phyloP scores from a whole-genome alignment of 2,888 invertebrate species.

The Melangyna quadrimaculata region DNA sequence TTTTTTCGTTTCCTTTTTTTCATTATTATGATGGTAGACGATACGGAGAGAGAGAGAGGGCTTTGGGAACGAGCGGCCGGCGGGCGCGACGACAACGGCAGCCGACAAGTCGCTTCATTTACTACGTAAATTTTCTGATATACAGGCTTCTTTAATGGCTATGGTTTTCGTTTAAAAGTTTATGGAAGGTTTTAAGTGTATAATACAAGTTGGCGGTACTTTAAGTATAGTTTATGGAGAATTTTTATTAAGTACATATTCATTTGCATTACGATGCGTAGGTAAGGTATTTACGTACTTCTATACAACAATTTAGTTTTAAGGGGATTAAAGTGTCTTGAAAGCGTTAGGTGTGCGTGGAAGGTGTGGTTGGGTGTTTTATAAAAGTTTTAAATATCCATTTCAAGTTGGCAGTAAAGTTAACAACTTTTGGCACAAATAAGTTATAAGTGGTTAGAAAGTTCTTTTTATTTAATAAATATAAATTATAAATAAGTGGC shows the following conservation, averaged over 20 bases:
- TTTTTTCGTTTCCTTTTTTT: not conserved
- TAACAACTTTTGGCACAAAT: not conserved
- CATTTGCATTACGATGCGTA: constrained; percentile 22
- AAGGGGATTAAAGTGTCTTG: constrained; percentile 19
- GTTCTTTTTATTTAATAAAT: too few species aligned
- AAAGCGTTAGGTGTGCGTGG: not conserved
- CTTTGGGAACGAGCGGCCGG: not conserved
- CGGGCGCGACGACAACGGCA: not conserved
- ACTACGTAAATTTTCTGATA: constrained; percentile 22
- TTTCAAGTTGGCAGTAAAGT: not conserved
- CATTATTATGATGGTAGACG: constrained; percentile 1
- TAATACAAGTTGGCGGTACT: constrained; percentile 36
- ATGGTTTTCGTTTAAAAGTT: constrained; percentile 32
- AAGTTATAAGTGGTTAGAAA: not conserved
- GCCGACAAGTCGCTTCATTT: constrained; percentile 27
- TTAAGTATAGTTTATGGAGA: constrained; percentile 36
- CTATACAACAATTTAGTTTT: not conserved
- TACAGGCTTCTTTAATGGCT: constrained; percentile 27
- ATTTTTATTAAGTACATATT: constrained; percentile 18
- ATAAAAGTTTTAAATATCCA: not conserved
- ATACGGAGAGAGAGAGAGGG: not conserved
- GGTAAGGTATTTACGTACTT: constrained; percentile 11
- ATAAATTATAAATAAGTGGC: too few species aligned
- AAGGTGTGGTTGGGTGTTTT: not conserved
- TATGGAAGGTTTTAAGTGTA: constrained; percentile 32